Base-by-base conservation (phyloP, 2,797 vertebrate genomes). In the Cossypha polioptera region DNA sequence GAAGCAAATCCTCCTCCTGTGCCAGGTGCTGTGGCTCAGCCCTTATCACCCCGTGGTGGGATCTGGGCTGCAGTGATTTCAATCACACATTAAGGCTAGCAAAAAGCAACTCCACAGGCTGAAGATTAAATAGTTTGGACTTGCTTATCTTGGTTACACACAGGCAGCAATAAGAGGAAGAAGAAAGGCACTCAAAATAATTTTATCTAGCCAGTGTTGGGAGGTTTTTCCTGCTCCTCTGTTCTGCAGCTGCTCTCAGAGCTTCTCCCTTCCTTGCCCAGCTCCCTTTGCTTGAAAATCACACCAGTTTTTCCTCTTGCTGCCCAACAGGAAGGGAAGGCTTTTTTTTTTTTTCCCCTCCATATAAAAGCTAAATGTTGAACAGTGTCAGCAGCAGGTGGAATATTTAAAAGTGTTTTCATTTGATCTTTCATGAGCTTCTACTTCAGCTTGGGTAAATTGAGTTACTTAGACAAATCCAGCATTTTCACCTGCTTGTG, bases 1-100 rank as follows among this genome's bases (percentile, higher is more conserved):
- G 76, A 62, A 97, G 88, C 98, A 98, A 96, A 97, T 97, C 97
- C 83, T 55, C 22, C 89, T 80, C 48, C 80, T 24, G 31, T 68
- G n/a, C 24, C 22, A 16, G 67, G 45, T 42, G 11, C 40, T 25
- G 54, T 62, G 85, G 54, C 79, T 85, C 62, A 36, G 5, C 75
- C 81, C 42, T 73, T 88, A 77, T 92, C 86, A 11, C 26, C 16
- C 42, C 2, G 15, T 0, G 9, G 1, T 69, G 73, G 88, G 67
- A 55, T 83, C 79, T 38, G 74, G 74, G 76, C 86, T 57, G 69
- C 94, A 91, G 73, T 20, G 63, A 73, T 86, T 88, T 45, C 93
- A 20, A 57, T 88, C 94, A 35, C 29, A 2, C 43, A 6, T 76
- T 71, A 15, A 35, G 78, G 26, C 74, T 59, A 72, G 72, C 47